Evolutionary conservation across 1,140 invertebrate genomes (phyloP), one percentile per base, ranked within the genome.

Genomic region (Spodoptera litura): DNA sequence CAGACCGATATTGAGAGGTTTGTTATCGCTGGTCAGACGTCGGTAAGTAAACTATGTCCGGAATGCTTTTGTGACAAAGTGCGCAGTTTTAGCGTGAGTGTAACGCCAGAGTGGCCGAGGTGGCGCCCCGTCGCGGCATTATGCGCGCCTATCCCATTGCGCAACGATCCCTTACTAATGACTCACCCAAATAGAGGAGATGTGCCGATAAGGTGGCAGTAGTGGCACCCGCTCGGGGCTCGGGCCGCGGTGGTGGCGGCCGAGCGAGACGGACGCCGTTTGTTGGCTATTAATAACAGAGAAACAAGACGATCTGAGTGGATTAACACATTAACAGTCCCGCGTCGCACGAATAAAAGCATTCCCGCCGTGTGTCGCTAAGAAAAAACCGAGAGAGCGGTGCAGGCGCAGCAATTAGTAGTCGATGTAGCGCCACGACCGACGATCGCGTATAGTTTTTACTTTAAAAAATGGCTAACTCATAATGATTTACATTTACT

Each of bases 311-410:
- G 87, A 91, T 87, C 84, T 80, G 82, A 92, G 89, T 93, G 90
- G 89, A 92, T 93, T 93, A 93, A 93, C 90, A 93, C 91, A 92
- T 92, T 91, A 93, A 89, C 85, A 83, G 89, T 87, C 87, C 82
- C 81, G 68, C 81, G 88, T 86, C 88, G 89, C 88, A 86, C 84
- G 86, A 81, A 89, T 92, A 91, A 93, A 92, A 91, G 90, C 91
- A 91, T 92, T 92, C 90, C 88, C 85, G 87, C 82, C 82, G 74
- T 78, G 83, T 92, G 90, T 91, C 87, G 87, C 75, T 58, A 66
- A 49, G 51, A 20, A 85, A 88, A 88, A 89, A 88, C 78, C 85
- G 87, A 89, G 88, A 89, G 87, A 81, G 84, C 68, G 68, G 62
- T 76, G 73, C 72, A 79, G 64, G 73, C 66, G 71, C 80, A 66